These are phyloP conservation scores for Acleris literana DNA, from an alignment of 2,888 invertebrate species.

Conservation along the genomic window DNA sequence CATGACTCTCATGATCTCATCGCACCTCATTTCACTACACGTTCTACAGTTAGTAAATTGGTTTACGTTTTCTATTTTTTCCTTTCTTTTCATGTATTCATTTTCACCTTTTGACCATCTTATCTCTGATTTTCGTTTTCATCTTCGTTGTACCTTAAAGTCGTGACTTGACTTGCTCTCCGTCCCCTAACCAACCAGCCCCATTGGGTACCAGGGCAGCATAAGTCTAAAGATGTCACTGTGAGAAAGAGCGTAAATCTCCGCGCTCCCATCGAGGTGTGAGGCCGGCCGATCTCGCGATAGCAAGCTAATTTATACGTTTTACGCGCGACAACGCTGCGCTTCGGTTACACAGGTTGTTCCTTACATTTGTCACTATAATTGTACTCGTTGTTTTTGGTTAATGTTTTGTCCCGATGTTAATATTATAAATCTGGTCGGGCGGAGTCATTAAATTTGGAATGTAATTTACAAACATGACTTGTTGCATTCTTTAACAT, in stretches of 20 bases:
- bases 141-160: neutral
- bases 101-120: no score
- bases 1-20: no score
- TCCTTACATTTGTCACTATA: conserved; percentile 43
- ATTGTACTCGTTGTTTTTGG: conserved; percentile 35
- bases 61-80: no score
- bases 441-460: conserved; percentile 32
- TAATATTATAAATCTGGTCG: conserved; percentile 36
- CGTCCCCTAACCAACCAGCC: conserved; percentile 23
- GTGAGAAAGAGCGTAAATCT: conserved; percentile 75
- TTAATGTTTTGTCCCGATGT: conserved; percentile 32
- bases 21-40: no score
- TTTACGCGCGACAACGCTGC: conserved; percentile 80
- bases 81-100: no score
- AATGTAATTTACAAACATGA: conserved; percentile 26
- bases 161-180: conserved; percentile 1
- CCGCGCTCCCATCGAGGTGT: conserved; percentile 80
- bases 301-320: conserved; percentile 80
- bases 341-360: conserved; percentile 58
- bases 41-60: no score
- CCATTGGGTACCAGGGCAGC: conserved; percentile 61
- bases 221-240: conserved; percentile 59
- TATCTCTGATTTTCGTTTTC: neutral
- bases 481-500: conserved; percentile 26
- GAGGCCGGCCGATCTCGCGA: conserved; percentile 79